Base-by-base conservation (phyloP, 1,140 invertebrate species). In the Lepidostoma basale region DNA sequence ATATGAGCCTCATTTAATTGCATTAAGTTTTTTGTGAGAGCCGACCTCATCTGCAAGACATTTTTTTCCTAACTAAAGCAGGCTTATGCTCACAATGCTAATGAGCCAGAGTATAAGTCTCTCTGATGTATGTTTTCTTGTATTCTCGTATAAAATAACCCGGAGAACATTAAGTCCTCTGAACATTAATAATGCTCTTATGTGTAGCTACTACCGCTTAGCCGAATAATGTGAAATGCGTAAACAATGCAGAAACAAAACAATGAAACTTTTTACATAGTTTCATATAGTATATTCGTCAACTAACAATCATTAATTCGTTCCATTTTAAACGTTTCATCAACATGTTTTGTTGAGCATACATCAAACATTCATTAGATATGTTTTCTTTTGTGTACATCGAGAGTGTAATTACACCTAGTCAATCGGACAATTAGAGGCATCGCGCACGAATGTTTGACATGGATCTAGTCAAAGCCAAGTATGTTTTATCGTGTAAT, bases 81-180 rank as follows among this genome's bases (percentile, higher is more conserved):
- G 56, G 36, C 36, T 60, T 60, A 60, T 23, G 23, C 42, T 42
- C 56, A 60, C 56, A 60, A 60, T 60, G 56, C 36, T 60, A 60
- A 60, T 42, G 56, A 60, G 56, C 22, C 18, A 14, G 10, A 22
- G 36, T 16, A 60, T 60, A 26, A 60, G 12, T 60, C 22, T 42
- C 22, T 20, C 56, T 40, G 56, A 60, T 42, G 30, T 60, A 39
- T 33, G 26, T 56, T 16, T n/a, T 28, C n/a, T 20, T 4, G 44
- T 30, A 54, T 30, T 14, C 23, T n/a, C 25, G 12, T 40, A 40
- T 40, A 40, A 26, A 26, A 22, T 60, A n/a, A 39, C 56, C 56
- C 12, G 20, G 22, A 60, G 8, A 60, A n/a, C 36, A 56, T 56
- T 56, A 56, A 56, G 30, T 30, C 26, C 20, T 16, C 26, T 18